phyloP scores from a whole-genome alignment of 2,888 invertebrate genomes.

The Atrina japonica region DNA sequence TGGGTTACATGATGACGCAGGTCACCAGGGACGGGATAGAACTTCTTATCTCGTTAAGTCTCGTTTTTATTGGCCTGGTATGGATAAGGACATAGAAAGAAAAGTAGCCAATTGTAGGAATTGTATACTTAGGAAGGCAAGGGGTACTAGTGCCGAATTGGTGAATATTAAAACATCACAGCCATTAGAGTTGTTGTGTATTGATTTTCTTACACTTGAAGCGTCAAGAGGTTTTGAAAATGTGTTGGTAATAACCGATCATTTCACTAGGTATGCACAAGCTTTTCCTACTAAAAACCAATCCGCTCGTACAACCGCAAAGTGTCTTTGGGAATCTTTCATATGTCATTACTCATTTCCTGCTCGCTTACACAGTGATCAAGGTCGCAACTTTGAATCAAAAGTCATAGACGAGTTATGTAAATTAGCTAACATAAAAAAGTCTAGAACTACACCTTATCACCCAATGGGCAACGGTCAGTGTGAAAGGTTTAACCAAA shows the following conservation, averaged over 20 bases:
- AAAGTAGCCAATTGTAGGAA: slow-evolving; percentile 1
- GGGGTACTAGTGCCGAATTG: background rate
- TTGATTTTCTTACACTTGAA: slow-evolving; percentile 17
- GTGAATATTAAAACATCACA: slow-evolving; percentile 12
- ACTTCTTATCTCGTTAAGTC: slow-evolving; percentile 12
- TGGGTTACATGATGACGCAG: slow-evolving; percentile 33
- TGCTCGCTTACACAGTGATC: slow-evolving; percentile 30
- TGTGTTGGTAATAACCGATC: slow-evolving; percentile 29
- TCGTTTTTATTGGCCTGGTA: slow-evolving; percentile 28
- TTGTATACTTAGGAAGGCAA: slow-evolving; percentile 4
- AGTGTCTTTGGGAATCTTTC: slow-evolving; percentile 26
- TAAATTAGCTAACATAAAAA: too few species aligned
- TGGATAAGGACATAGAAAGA: slow-evolving; percentile 15
- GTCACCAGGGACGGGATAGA: slow-evolving; percentile 35
- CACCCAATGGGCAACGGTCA: too few species aligned
- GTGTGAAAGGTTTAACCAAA: too few species aligned
- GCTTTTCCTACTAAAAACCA: slow-evolving; percentile 37
- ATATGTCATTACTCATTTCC: slow-evolving; percentile 32
- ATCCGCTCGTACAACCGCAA: slow-evolving; percentile 31
- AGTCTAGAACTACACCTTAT: too few species aligned
- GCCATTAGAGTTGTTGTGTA: slow-evolving; percentile 21
- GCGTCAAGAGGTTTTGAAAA: slow-evolving; percentile 5
- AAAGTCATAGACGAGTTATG: background rate
- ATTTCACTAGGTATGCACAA: slow-evolving; percentile 25
- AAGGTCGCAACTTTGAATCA: slow-evolving; percentile 38